Percentiles rank a stretch among this genome's conserved stretches.
Conservation (phyloP, 2,113 vertebrate genomes). For the Sterrhoptilus dennistouni region DNA sequence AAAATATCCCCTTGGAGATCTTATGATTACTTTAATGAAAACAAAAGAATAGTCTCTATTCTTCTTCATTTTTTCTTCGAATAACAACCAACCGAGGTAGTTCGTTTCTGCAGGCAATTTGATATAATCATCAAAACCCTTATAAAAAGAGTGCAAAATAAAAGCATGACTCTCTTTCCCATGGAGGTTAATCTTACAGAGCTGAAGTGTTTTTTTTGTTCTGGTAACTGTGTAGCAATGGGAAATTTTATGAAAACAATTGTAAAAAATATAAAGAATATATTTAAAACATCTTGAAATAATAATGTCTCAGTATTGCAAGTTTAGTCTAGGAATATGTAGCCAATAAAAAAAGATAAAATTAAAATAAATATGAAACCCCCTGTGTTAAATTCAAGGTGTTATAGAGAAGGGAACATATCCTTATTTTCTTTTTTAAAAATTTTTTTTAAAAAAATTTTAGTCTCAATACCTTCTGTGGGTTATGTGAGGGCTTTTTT, state of each 20-base stretch:
- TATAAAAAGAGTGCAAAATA: background rate
- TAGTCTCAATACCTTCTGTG: background rate
- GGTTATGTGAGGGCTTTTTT: background rate
- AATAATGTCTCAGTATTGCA: background rate
- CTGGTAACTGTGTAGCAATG: background rate
- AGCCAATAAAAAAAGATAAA: background rate
- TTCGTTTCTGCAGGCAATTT: background rate
- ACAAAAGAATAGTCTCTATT: background rate
- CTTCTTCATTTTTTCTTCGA: background rate
- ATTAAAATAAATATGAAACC: background rate
- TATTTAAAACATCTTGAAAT: background rate
- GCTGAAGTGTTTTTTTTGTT: background rate
- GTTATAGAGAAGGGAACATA: background rate
- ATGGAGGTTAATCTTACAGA: background rate
- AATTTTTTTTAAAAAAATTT: too few relatives aligned
- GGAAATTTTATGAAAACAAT: background rate
- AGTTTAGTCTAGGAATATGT: background rate
- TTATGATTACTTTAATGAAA: background rate
- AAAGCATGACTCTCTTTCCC: background rate
- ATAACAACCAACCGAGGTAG: background rate
- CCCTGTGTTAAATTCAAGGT: rapidly evolving
- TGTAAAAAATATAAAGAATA: background rate
- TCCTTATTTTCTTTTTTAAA: too few relatives aligned
- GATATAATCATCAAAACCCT: background rate
- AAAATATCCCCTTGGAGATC: background rate